Evolutionary conservation across 2,113 vertebrate species (phyloP), one percentile per base, ranked within the genome.

Genomic region (Poeciliopsis turrubarensis): DNA sequence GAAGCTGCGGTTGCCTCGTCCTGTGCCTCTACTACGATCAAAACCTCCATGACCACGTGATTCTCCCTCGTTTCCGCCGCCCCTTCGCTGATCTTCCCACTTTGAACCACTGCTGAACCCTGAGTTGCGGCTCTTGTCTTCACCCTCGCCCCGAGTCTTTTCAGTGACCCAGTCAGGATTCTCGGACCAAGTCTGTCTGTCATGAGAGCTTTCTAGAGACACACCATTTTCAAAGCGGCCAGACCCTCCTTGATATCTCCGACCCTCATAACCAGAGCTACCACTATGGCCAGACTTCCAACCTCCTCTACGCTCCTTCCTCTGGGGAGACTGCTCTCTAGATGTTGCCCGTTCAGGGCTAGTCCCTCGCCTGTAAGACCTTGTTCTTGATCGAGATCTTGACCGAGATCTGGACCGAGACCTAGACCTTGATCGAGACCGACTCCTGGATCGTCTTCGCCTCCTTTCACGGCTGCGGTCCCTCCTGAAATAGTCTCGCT

Each of bases 131-230:
- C 84, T 95, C 87, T 92, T 94, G 73, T 74, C 66, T 41, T 97
- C 96, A 13, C 92, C 90, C 2, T 92, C 88, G 1, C 91, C 80
- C 68, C 95, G 95, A 67, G 92, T 95, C 91, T 93, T 96, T 90
- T 99, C 98, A 44, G 93, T 95, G 22, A 98, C 94, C 97, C 97
- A 98, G 60, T 91, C 97, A 1, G 97, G 96, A 83, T 96, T 97
- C 14, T 97, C 95, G 17, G 92, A 94, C 81, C 92, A 95, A 67
- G 77, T 74, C 74, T 86, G 88, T 57, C 91, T 94, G 3, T 97
- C 96, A 6, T 95, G 92, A 32, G 94, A 95, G 0, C 86, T 82
- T 60, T 95, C 95, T 27, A 94, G 47, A 1, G 67, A 85, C 30
- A 1, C 91, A 67, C 92, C 92, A 47, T 92, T 95, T 79, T 91